phyloP scores from a whole-genome alignment of 92 coral and sea anemone genomes.

The Bergia sp. region DNA sequence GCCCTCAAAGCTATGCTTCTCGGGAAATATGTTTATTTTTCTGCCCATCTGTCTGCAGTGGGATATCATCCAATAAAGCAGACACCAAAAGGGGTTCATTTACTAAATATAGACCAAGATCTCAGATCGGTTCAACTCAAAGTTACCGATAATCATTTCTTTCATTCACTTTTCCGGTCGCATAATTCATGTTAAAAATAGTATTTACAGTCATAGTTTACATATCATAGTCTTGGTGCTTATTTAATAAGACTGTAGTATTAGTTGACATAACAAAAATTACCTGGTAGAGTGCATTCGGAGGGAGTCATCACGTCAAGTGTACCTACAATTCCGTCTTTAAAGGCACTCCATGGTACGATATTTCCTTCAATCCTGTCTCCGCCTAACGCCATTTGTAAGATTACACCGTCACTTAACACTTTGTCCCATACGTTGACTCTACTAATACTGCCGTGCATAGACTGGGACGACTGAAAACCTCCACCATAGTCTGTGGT shows the following conservation, averaged over 20 bases:
- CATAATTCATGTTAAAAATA: too few relatives aligned
- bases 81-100: background rate
- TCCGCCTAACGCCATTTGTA: background rate
- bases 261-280: background rate
- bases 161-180: too few relatives aligned
- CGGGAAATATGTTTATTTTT: too few relatives aligned
- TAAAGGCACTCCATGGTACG: constrained; percentile 2
- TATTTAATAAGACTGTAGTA: background rate
- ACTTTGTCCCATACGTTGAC: constrained; percentile 21
- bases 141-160: too few relatives aligned
- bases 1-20: too few relatives aligned
- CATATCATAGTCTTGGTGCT: too few relatives aligned
- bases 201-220: too few relatives aligned
- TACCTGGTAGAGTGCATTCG: constrained; percentile 5
- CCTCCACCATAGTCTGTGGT: background rate
- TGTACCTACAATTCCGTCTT: background rate
- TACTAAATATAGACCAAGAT: too few relatives aligned
- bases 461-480: background rate
- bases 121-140: too few relatives aligned
- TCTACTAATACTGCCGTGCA: background rate
- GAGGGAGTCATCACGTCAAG: background rate
- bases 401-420: background rate
- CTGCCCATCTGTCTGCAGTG: too few relatives aligned
- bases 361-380: constrained; percentile 6
- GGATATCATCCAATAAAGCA: too few relatives aligned